Percentiles rank a stretch among this genome's conserved stretches.
Evolutionary conservation across 2,888 invertebrate genomes (phyloP).

Genomic region (Mallateleia sp.): DNA sequence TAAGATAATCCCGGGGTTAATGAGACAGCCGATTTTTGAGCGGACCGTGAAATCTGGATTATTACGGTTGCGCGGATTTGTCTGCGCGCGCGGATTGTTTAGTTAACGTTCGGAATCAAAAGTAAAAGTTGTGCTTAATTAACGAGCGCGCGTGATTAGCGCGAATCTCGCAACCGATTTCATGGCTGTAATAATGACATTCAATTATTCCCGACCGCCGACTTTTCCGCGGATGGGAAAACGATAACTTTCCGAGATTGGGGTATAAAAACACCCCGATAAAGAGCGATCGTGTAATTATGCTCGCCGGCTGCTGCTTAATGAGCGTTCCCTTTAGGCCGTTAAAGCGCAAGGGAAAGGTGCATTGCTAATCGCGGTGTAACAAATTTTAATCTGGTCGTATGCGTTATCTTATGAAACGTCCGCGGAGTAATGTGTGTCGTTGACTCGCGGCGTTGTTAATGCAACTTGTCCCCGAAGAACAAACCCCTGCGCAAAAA

Average conservation of each 20-base stretch:
- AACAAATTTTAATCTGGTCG: no score
- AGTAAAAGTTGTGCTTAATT: slow-evolving; percentile 53
- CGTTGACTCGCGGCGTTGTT: no score
- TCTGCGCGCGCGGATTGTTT: slow-evolving; percentile 20
- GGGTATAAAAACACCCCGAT: slow-evolving; percentile 10
- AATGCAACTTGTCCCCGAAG: no score
- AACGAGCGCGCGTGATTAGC: neutral
- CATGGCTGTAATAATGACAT: slow-evolving; percentile 5
- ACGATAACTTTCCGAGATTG: slow-evolving; percentile 32
- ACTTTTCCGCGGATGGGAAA: slow-evolving; percentile 48
- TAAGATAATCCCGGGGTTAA: slow-evolving; percentile 26
- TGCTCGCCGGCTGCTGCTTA: slow-evolving; percentile 51
- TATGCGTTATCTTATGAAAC: no score
- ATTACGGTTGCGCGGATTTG: slow-evolving; percentile 31
- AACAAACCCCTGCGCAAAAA: no score
- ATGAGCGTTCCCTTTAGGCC: slow-evolving; percentile 68
- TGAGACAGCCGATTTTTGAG: slow-evolving; percentile 42
- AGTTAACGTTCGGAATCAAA: slow-evolving; percentile 42
- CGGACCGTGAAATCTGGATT: slow-evolving; percentile 48
- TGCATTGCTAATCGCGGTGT: slow-evolving; percentile 69
- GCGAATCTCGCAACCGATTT: slow-evolving; percentile 5
- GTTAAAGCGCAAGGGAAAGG: slow-evolving; percentile 59
- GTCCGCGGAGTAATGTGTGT: no score
- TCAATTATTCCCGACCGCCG: neutral
- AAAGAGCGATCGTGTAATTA: slow-evolving; percentile 57